Conservation (phyloP, 2,113 vertebrate species). For the Acanthisitta chloris region DNA sequence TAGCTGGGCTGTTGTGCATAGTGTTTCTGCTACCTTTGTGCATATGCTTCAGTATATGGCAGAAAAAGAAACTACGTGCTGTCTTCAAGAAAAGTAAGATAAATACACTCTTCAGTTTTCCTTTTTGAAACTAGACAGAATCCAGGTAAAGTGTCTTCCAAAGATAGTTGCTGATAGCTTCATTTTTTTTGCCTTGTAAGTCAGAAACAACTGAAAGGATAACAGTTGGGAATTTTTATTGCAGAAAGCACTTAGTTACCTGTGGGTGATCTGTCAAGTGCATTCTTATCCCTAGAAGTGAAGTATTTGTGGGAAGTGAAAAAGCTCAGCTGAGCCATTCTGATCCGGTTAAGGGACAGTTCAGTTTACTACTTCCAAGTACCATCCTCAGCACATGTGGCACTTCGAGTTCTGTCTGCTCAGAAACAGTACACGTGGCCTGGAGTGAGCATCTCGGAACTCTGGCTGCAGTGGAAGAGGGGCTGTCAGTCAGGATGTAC, state of each 20-base stretch:
- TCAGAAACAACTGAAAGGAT: background rate
- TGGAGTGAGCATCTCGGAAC: background rate
- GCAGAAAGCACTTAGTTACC: background rate
- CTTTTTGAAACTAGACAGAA: background rate
- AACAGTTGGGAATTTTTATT: background rate
- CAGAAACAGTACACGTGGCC: background rate
- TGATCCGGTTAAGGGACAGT: background rate
- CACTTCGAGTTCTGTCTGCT: background rate
- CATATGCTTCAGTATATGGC: background rate
- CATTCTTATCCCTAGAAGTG: background rate
- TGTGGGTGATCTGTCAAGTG: background rate
- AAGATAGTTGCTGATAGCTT: background rate
- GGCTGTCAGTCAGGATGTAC: background rate
- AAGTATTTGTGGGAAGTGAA: background rate
- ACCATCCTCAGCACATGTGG: rapidly evolving
- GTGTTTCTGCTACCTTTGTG: background rate
- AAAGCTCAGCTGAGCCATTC: background rate
- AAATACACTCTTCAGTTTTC: background rate
- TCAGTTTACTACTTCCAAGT: background rate
- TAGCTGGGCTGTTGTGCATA: background rate
- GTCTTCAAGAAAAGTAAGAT: constrained; percentile 74
- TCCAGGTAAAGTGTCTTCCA: background rate
- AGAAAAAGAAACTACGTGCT: constrained; percentile 47
- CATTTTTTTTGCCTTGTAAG: background rate
- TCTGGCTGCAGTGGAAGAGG: background rate